Conservation (phyloP, 1,140 invertebrate genomes). For the Halesus radiatus region DNA sequence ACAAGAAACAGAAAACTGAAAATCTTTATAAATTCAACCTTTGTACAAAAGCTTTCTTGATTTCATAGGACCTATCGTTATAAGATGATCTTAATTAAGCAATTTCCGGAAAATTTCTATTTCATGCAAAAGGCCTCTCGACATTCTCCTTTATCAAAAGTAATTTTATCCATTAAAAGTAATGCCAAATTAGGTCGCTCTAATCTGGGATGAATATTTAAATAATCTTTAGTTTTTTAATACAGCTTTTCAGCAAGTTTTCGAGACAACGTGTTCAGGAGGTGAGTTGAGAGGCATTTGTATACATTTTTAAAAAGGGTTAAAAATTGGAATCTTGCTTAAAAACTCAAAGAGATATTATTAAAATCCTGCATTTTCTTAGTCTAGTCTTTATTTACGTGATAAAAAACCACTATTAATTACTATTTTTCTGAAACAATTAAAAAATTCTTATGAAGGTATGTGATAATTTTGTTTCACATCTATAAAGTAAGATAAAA, state of each 20-base stretch:
- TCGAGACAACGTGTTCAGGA: neutral
- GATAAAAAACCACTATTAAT: too few relatives aligned
- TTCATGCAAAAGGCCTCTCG: neutral
- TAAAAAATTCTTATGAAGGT: too few relatives aligned
- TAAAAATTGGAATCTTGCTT: too few relatives aligned
- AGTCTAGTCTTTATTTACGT: too few relatives aligned
- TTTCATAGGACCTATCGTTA: neutral
- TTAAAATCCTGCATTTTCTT: too few relatives aligned
- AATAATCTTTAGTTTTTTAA: too few relatives aligned
- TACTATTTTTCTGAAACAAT: too few relatives aligned
- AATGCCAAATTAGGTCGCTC: slow-evolving; percentile 6
- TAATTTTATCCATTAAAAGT: slow-evolving; percentile 24
- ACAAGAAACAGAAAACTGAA: neutral
- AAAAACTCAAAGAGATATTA: too few relatives aligned
- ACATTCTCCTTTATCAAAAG: slow-evolving; percentile 17
- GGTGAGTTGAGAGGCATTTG: too few relatives aligned
- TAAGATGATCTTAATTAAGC: slow-evolving; percentile 26
- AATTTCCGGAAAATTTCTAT: slow-evolving; percentile 16
- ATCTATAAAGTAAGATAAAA: too few relatives aligned
- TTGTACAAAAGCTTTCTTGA: neutral
- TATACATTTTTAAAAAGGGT: too few relatives aligned
- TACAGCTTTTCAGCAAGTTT: neutral
- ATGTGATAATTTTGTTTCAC: too few relatives aligned
- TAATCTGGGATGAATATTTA: neutral
- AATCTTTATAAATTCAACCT: neutral